Percentiles rank a stretch among this genome's conserved stretches.
These are phyloP conservation scores for Ranitomeya imitator DNA, from an alignment of 2,113 vertebrate genomes.

Conservation along the genomic window DNA sequence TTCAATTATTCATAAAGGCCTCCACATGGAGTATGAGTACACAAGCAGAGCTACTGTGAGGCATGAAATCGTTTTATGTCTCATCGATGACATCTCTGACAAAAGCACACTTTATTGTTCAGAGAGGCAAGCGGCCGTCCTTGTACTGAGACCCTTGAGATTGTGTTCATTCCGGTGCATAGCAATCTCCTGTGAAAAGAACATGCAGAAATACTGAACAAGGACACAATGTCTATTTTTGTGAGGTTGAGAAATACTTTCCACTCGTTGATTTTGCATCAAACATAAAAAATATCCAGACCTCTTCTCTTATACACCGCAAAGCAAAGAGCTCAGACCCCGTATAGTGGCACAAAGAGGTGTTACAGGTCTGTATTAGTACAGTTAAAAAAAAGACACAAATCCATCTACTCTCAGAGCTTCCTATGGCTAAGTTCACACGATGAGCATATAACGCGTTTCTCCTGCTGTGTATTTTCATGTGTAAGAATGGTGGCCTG, in stretches of 20 bases:
- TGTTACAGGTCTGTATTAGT: too few species aligned
- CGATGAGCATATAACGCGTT: too few species aligned
- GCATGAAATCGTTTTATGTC: conserved; percentile 24
- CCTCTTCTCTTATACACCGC: too few species aligned
- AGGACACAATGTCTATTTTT: not conserved
- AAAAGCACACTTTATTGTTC: not conserved
- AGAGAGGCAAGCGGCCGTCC: not conserved
- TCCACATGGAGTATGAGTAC: not conserved
- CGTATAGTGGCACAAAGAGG: too few species aligned
- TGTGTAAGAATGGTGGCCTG: too few species aligned
- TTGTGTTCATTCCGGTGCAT: not conserved
- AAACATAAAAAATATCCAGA: not conserved
- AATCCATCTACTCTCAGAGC: too few species aligned
- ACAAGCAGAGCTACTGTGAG: not conserved
- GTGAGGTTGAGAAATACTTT: not conserved
- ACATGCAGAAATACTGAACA: not conserved
- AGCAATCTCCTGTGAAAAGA: conserved; percentile 18
- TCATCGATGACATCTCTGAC: not conserved
- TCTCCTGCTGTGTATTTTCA: too few species aligned
- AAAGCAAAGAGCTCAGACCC: too few species aligned
- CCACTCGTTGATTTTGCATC: not conserved
- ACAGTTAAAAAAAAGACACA: too few species aligned
- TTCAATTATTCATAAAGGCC: conserved; percentile 38
- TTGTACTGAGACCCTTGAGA: not conserved
- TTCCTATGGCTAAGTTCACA: too few species aligned